Evolutionary conservation across 1,140 invertebrate species (phyloP).

Genomic region (Microvelia longipes): DNA sequence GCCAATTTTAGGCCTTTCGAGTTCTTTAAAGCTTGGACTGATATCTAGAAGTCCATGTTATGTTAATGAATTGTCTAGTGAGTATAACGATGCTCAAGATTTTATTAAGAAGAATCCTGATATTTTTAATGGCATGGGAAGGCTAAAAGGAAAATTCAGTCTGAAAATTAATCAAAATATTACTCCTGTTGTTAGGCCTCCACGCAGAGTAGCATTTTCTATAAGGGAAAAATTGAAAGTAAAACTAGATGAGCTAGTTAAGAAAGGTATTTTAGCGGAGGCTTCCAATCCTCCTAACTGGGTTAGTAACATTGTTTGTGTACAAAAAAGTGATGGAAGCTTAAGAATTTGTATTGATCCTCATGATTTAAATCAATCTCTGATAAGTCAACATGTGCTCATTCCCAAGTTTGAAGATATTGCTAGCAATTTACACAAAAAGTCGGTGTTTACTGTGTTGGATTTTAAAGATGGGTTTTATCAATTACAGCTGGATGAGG

Average conservation of each 20-base stretch:
- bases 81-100: background rate
- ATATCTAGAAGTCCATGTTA: constrained; percentile 8
- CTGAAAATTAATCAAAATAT: background rate
- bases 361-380: constrained; percentile 7
- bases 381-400: background rate
- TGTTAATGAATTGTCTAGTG: constrained; percentile 16
- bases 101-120: background rate
- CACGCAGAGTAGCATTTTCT: background rate
- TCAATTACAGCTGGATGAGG: background rate
- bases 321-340: constrained; percentile 2
- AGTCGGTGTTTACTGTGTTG: background rate
- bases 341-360: background rate
- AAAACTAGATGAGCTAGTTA: background rate
- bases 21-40: background rate
- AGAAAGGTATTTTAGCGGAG: background rate
- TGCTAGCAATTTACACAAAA: background rate
- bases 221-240: background rate
- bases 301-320: constrained; percentile 1
- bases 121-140: background rate
- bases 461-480: constrained; percentile 2
- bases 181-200: background rate
- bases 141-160: background rate
- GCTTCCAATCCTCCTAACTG: background rate
- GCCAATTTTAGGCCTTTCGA: background rate
- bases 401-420: constrained; percentile 1